Base-by-base conservation (phyloP, 2,797 vertebrate species). In the Liasis olivaceus region DNA sequence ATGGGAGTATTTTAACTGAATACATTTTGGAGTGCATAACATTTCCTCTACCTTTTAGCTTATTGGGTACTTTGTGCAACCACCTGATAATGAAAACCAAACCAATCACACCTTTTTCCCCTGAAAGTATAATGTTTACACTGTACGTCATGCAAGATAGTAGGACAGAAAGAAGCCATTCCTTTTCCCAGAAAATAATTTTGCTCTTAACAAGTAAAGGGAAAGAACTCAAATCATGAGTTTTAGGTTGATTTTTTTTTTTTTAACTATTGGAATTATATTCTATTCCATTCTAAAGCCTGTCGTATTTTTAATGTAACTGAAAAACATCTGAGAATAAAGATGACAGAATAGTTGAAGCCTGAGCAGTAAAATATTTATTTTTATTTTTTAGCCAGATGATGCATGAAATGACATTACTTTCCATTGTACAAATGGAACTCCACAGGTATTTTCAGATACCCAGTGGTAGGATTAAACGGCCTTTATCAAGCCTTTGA, bases 401-500 rank as follows among this genome's bases (percentile, higher is more conserved):
- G 47, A 89, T 92, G 6, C 51, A 64, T 91, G 81, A 94, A 94
- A 94, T 59, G 90, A 9, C 26, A 85, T 90, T 96, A 89, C 60
- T 26, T 89, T 64, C 4, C 1, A 47, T 4, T 51, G 51, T 94
- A 54, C 77, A 95, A 88, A 93, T 59, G 89, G 58, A 89, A 24
- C 91, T 91, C n/a, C 59, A n/a, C 88, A 95, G 94, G 81, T 92
- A 62, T 85, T 92, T 93, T 1, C 88, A 94, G 62, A 93, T 31
- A 86, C 17, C 77, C 93, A 93, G 93, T 94, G 84, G 89, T 0
- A 93, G 92, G 94, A 95, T 95, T 96, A 93, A 85, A 91, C 69
- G 47, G 93, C 87, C 85, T 91, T 58, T 89, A 31, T 62, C 58
- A n/a, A 92, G 93, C 42, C 85, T 95, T 96, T 95, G 91, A 90